These are phyloP conservation scores for Pachyrhynchus sulphureomaculatus DNA, from an alignment of 1,140 invertebrate genomes.

Conservation along the genomic window DNA sequence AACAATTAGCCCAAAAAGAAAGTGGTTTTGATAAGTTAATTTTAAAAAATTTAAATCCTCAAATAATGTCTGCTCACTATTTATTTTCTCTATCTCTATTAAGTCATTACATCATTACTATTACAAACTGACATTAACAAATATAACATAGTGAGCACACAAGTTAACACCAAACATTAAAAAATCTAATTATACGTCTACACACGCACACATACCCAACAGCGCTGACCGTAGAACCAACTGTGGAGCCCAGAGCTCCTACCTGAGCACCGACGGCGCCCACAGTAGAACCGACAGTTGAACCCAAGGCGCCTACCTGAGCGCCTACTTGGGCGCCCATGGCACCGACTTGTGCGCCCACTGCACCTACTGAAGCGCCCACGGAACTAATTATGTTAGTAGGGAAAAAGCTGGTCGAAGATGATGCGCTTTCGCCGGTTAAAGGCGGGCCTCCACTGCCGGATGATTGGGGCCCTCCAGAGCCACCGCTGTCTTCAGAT, in stretches of 20 bases:
- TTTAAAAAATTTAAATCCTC: no score
- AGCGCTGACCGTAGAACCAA: conserved; percentile 45
- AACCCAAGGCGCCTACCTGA: conserved; percentile 44
- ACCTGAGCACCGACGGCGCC: conserved; percentile 45
- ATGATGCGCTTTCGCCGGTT: conserved; percentile 43
- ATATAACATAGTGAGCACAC: no score
- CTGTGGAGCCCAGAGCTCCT: conserved; percentile 42
- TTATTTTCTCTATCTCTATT: not conserved
- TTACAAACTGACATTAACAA: no score
- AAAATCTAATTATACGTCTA: not conserved
- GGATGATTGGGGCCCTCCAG: conserved; percentile 45
- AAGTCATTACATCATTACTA: not conserved
- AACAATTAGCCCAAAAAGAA: no score
- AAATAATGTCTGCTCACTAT: no score
- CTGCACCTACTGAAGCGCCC: conserved; percentile 43
- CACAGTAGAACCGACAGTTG: conserved; percentile 43
- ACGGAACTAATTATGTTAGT: conserved; percentile 50
- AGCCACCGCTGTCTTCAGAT: conserved; percentile 73
- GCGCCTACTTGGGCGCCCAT: conserved; percentile 45
- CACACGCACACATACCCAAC: conserved; percentile 49
- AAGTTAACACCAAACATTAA: not conserved
- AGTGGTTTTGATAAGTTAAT: no score
- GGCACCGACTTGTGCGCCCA: conserved; percentile 46
- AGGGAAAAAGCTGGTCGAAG: conserved; percentile 46
- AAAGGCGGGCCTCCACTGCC: conserved; percentile 54